Evolutionary conservation across 2,888 invertebrate species (phyloP).

Genomic region (Antitype chi): DNA sequence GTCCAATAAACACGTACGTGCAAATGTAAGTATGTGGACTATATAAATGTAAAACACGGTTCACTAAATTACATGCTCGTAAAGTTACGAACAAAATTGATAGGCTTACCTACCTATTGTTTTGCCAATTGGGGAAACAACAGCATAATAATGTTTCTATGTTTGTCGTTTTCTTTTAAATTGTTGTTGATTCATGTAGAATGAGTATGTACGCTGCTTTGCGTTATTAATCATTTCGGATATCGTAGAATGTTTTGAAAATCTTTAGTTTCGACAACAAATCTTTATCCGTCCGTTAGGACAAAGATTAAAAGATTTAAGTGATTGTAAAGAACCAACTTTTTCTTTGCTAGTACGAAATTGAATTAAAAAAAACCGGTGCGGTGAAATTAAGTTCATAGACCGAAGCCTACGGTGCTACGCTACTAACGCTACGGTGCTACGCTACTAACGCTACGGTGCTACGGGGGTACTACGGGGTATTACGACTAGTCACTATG

Average conservation of each 20-base stretch:
- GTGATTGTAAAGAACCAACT: not conserved
- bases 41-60: constrained; percentile 35
- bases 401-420: constrained; percentile 29
- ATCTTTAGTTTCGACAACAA: constrained; percentile 54
- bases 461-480: too few relatives aligned
- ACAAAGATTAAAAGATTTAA: constrained; percentile 57
- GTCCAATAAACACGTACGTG: constrained; percentile 54
- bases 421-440: constrained; percentile 40
- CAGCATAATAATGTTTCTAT: constrained; percentile 29
- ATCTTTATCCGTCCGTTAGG: constrained; percentile 53
- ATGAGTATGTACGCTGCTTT: constrained; percentile 36
- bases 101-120: constrained; percentile 37
- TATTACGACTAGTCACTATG: not conserved
- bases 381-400: constrained; percentile 4
- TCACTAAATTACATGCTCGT: constrained; percentile 37
- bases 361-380: not conserved
- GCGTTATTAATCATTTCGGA: constrained; percentile 54
- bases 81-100: constrained; percentile 40
- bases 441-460: too few relatives aligned
- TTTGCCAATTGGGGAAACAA: constrained; percentile 40
- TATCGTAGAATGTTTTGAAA: constrained; percentile 67
- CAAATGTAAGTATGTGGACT: constrained; percentile 26
- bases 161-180: constrained; percentile 31
- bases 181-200: constrained; percentile 37
- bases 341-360: not conserved